These are phyloP conservation scores for Ailurus styani DNA, from an alignment of 2,113 vertebrate species.

Conservation along the genomic window DNA sequence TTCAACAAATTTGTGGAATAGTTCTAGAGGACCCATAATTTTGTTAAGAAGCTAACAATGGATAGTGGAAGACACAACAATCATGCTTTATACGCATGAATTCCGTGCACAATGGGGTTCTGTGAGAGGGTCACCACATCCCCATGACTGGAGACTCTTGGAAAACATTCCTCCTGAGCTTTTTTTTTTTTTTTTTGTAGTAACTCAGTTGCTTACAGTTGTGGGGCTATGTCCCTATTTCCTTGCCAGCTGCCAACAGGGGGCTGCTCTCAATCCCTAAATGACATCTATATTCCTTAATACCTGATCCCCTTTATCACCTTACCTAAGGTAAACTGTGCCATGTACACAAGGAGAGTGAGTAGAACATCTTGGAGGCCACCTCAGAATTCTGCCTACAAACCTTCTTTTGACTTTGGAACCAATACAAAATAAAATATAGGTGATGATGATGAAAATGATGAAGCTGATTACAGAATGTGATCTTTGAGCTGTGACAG, in stretches of 20 bases:
- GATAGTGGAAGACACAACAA: not conserved
- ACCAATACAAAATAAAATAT: not conserved
- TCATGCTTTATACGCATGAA: rapidly evolving
- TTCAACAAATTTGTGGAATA: not conserved
- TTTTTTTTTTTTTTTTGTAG: not conserved
- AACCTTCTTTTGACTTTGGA: not conserved
- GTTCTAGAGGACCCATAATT: not conserved
- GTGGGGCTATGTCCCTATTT: not conserved
- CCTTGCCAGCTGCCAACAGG: not conserved
- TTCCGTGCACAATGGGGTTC: not conserved
- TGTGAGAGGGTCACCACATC: not conserved
- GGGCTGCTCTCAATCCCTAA: not conserved
- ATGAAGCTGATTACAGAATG: not conserved
- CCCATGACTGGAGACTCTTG: not conserved
- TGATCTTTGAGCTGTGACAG: not conserved
- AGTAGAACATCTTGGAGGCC: not conserved
- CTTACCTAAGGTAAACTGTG: not conserved
- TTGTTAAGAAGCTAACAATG: not conserved
- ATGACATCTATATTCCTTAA: not conserved
- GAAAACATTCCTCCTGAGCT: not conserved
- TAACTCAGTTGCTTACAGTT: not conserved
- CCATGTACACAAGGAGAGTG: not conserved
- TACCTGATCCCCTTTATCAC: not conserved
- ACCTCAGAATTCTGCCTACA: not conserved
- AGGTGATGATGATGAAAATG: not conserved